Evolutionary conservation across 1,140 invertebrate species (phyloP), one percentile per base, ranked within the genome.

Genomic region (Aphis gossypii): DNA sequence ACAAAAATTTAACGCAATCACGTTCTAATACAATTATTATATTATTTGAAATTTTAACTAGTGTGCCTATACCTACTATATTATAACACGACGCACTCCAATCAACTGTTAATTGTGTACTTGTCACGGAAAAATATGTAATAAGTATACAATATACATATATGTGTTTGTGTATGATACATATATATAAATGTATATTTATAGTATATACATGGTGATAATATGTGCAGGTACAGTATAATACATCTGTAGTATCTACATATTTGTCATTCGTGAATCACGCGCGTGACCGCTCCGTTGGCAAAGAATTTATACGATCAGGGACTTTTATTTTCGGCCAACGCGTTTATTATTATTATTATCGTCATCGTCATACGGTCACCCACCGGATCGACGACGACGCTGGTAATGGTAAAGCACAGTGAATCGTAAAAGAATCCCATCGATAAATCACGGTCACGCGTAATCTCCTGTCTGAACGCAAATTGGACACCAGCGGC

Each of bases 401-500:
- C 21, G 21, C 41, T 38, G 38, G 9, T 38, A n/a, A n/a, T 76
- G 23, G 35, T 41, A 90, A 60, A 41, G 51, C 35, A 38, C 54
- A 60, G 88, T 25, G 89, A 20, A 68, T 90, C 89, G 89, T 90
- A 41, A 90, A 90, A 86, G 41, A 86, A 86, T 60, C 11, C 38
- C 89, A 56, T 41, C 89, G 56, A 90, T 90, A 90, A 90, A 90
- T 90, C 89, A 90, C 89, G 38, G 54, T 86, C 84, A 41, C 20
- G 38, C 51, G 56, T 90, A 90, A 90, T 90, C 89, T 68, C 35
- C 56, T 68, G 56, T 44, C 54, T 23, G 56, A 44, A 90, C 25
- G 84, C 89, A 90, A 90, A 90, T 90, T 90, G 56, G 56, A 90
- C 56, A 60, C 18, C 35, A 11, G n/a, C 35, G 83, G 38, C 23